phyloP scores from a whole-genome alignment of 2,113 vertebrate genomes.

The Elanoides forficatus region DNA sequence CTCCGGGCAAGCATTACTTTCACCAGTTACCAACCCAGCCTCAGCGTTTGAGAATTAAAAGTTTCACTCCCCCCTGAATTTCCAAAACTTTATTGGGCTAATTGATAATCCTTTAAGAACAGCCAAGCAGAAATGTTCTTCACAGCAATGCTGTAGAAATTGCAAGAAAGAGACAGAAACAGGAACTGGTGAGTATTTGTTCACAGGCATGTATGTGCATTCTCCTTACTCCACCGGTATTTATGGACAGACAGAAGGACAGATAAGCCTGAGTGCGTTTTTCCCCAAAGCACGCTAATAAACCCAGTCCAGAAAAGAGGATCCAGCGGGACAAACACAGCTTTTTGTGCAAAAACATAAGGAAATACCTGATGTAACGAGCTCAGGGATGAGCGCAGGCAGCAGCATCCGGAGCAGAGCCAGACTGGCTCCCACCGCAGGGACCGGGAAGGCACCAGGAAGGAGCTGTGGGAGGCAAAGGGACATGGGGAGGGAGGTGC shows the following conservation, averaged over 20 bases:
- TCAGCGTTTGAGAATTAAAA: background rate
- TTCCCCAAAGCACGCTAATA: background rate
- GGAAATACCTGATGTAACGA: background rate
- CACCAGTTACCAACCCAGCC: background rate
- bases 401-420: background rate
- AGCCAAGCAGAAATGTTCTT: background rate
- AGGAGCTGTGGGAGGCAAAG: background rate
- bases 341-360: background rate
- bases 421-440: rapidly evolving
- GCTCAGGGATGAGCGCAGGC: background rate
- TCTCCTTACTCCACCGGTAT: background rate
- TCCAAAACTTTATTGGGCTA: background rate
- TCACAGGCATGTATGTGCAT: rapidly evolving
- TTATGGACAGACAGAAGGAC: background rate
- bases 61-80: background rate
- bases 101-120: background rate
- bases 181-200: background rate
- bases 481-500: background rate
- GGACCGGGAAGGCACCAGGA: background rate
- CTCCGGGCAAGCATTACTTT: background rate
- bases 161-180: background rate
- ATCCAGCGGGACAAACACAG: background rate
- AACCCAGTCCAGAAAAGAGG: background rate
- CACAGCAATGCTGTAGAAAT: background rate
- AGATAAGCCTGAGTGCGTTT: background rate